Conservation (phyloP, 2,113 vertebrate genomes). For the Recurvirostra avosetta region DNA sequence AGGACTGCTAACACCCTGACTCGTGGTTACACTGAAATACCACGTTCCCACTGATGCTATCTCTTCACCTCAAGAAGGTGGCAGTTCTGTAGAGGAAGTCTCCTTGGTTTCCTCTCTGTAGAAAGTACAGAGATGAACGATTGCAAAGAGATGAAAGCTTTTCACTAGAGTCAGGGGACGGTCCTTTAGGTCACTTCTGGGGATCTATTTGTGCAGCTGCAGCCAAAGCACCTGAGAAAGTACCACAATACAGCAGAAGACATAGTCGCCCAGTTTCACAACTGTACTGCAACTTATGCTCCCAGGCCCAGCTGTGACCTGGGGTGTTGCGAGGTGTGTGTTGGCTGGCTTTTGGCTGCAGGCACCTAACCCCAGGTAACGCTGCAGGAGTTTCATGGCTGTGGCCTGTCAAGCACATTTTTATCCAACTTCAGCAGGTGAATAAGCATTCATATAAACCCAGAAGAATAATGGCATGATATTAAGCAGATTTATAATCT, state of each 20-base stretch:
- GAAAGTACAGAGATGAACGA: not conserved
- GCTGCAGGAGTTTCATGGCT: not conserved
- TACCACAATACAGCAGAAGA: not conserved
- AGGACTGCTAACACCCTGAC: not conserved
- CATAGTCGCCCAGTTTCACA: not conserved
- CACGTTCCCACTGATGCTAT: accelerated
- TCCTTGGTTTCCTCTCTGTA: not conserved
- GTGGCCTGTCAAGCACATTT: not conserved
- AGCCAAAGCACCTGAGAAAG: not conserved
- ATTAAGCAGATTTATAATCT: not conserved
- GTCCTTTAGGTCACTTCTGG: not conserved
- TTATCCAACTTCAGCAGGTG: not conserved
- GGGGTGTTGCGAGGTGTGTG: not conserved
- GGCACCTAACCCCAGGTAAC: not conserved
- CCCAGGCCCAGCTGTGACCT: accelerated
- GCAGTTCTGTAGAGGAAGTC: not conserved
- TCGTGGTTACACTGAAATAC: not conserved
- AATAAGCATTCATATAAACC: not conserved
- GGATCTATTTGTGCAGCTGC: not conserved
- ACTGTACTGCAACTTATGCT: not conserved
- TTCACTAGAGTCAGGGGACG: not conserved
- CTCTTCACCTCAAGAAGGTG: not conserved
- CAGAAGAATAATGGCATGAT: not conserved
- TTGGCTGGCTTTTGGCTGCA: not conserved
- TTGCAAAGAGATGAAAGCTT: not conserved